A percentile compares a stretch with the other conserved stretches of the same genome.
These are phyloP conservation scores for Apantesis nais DNA, from an alignment of 2,888 invertebrate genomes.

Conservation along the genomic window DNA sequence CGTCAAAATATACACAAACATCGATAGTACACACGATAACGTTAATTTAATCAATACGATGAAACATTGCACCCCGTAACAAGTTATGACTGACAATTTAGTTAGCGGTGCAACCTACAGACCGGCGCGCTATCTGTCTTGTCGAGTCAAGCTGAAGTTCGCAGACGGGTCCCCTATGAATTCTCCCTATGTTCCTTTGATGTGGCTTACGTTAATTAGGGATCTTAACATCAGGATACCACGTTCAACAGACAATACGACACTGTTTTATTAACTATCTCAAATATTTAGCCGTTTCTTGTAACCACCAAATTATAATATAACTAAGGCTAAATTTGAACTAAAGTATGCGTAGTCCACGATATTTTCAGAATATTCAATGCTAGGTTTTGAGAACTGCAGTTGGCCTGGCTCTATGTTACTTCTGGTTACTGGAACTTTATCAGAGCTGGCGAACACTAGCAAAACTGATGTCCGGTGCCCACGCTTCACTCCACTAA, in stretches of 20 bases:
- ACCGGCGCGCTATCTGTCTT: slow-evolving; percentile 56
- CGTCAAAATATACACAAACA: not conserved
- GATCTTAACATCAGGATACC: slow-evolving; percentile 50
- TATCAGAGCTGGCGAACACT: slow-evolving; percentile 62
- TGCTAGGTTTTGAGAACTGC: slow-evolving; percentile 50
- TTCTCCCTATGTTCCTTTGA: slow-evolving; percentile 49
- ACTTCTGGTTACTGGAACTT: slow-evolving; percentile 63
- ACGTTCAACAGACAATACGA: slow-evolving; percentile 40
- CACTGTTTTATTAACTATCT: slow-evolving; percentile 50
- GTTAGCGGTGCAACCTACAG: slow-evolving; percentile 48
- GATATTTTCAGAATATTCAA: slow-evolving; percentile 47
- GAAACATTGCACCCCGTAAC: slow-evolving; percentile 12
- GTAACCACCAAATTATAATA: slow-evolving; percentile 15
- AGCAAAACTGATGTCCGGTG: slow-evolving; percentile 56
- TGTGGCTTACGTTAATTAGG: slow-evolving; percentile 61
- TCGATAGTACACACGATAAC: not conserved
- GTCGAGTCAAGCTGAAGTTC: slow-evolving; percentile 62
- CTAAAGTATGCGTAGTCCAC: slow-evolving; percentile 18
- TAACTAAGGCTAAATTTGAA: slow-evolving; percentile 14
- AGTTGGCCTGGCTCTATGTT: slow-evolving; percentile 59
- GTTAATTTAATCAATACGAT: not conserved
- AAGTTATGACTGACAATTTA: slow-evolving; percentile 33
- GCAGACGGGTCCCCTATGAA: slow-evolving; percentile 63
- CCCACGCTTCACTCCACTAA: slow-evolving; percentile 42
- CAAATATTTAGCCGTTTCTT: slow-evolving; percentile 32